These are phyloP conservation scores for Tapirus indicus DNA, from an alignment of 2,797 vertebrate genomes.

Conservation along the genomic window DNA sequence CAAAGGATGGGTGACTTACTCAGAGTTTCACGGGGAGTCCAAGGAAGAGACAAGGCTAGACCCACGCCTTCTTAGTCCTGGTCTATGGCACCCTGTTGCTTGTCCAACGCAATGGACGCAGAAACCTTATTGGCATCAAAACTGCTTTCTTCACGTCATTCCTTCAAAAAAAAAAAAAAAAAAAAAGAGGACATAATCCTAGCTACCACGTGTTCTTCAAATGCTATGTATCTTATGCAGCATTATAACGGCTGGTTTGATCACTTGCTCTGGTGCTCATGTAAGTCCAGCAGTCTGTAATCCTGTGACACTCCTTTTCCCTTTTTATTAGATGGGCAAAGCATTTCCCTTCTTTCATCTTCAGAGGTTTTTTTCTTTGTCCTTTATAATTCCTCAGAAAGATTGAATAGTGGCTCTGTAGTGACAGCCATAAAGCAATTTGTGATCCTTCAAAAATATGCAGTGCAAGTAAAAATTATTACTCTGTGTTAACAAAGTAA, in stretches of 20 bases:
- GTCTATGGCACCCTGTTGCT: background rate
- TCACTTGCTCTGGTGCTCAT: background rate
- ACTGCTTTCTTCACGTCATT: background rate
- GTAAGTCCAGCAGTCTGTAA: background rate
- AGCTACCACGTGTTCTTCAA: background rate
- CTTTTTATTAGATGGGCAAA: slow-evolving; percentile 43
- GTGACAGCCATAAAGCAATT: slow-evolving; percentile 53
- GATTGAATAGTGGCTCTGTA: slow-evolving; percentile 14
- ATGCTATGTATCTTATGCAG: background rate
- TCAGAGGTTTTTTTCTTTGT: slow-evolving; percentile 14
- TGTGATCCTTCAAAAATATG: slow-evolving; percentile 60
- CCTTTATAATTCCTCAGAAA: slow-evolving; percentile 71
- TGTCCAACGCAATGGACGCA: background rate
- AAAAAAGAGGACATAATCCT: background rate
- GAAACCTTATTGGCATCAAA: background rate
- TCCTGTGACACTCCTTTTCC: background rate
- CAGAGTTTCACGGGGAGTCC: background rate
- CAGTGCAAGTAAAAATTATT: slow-evolving; percentile 40
- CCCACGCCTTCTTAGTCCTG: background rate
- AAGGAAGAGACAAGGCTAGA: background rate
- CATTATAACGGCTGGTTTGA: background rate
- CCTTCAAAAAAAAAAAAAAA: background rate
- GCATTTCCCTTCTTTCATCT: slow-evolving; percentile 63
- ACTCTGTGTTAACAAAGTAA: slow-evolving; percentile 50
- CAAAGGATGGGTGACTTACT: background rate